These are phyloP conservation scores for Stegodyphus dumicola DNA, from an alignment of 1,140 invertebrate genomes.

Conservation along the genomic window DNA sequence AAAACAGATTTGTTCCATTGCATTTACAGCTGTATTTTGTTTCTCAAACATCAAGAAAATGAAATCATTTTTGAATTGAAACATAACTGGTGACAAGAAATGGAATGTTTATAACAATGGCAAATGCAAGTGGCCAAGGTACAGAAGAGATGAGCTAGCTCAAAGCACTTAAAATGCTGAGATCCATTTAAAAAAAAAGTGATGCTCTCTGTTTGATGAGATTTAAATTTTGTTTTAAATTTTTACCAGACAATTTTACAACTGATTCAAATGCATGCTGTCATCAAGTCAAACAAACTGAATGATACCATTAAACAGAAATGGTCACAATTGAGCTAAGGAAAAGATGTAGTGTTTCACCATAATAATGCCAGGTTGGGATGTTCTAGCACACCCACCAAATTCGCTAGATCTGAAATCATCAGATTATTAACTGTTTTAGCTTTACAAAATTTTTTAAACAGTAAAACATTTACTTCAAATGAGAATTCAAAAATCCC, in stretches of 20 bases:
- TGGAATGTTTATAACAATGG: neutral
- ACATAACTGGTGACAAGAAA: neutral
- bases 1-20: constrained; percentile 11
- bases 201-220: neutral
- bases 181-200: neutral
- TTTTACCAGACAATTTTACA: neutral
- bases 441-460: neutral
- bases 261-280: neutral
- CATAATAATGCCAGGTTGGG: neutral
- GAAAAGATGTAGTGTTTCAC: constrained; percentile 18
- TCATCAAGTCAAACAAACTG: neutral
- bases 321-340: neutral
- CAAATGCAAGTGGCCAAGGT: neutral
- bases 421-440: neutral
- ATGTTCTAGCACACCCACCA: neutral
- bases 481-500: constrained; percentile 20
- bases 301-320: constrained; percentile 2
- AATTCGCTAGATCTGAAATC: neutral
- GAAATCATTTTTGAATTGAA: constrained; percentile 9
- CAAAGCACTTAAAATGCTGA: constrained; percentile 3
- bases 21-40: constrained; percentile 10
- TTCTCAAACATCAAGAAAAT: constrained; percentile 18
- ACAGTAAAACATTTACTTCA: neutral
- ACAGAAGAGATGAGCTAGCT: constrained; percentile 4
- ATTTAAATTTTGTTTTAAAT: neutral